Conservation (phyloP, 2,113 vertebrate species). For the Carlito syrichta region DNA sequence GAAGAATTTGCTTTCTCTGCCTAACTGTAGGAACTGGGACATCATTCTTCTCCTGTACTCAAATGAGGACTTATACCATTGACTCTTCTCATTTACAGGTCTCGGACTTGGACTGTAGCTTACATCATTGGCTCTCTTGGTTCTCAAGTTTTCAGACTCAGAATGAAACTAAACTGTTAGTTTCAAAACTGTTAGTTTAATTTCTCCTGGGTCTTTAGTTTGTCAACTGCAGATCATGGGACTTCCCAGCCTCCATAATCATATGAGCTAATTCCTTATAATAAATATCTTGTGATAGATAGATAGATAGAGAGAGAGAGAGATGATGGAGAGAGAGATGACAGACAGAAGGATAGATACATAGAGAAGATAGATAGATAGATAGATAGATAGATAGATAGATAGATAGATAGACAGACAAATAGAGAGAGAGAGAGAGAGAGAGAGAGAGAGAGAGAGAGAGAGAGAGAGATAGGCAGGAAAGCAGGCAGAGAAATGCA, state of each 20-base stretch:
- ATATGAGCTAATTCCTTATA: background rate
- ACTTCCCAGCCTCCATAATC: background rate
- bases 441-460: background rate
- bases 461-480: background rate
- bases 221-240: background rate
- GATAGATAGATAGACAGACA: background rate
- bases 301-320: background rate
- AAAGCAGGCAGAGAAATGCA: background rate
- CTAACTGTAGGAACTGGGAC: background rate
- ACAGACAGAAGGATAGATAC: background rate
- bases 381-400: too few species aligned
- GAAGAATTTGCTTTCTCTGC: background rate
- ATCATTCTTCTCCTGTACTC: background rate
- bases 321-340: too few species aligned
- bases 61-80: background rate
- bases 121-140: background rate
- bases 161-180: background rate
- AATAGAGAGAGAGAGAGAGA: too few species aligned
- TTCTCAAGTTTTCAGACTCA: background rate
- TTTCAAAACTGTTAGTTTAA: too few species aligned
- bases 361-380: background rate
- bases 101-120: background rate
- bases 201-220: background rate
- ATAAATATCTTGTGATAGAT: background rate
- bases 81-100: background rate